Evolutionary conservation across 2,113 vertebrate species (phyloP).

Genomic region (Eudorcas thomsonii): DNA sequence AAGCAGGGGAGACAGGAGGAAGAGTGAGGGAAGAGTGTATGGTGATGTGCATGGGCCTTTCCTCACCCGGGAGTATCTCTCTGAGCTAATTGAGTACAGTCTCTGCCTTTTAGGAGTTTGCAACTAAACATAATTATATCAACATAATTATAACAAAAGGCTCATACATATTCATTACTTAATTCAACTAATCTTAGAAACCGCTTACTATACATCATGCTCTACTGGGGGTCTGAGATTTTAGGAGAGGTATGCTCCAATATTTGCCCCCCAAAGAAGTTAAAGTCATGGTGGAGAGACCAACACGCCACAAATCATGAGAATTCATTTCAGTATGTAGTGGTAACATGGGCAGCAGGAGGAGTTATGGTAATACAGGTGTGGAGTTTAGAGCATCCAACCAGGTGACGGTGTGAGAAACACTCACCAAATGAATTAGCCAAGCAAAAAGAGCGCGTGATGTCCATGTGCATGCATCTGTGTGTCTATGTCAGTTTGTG

Average conservation of each 20-base stretch:
- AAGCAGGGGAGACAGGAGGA: neutral
- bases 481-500: neutral
- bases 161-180: neutral
- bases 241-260: neutral
- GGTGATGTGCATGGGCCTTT: fast-evolving
- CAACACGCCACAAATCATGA: fast-evolving
- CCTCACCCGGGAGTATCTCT: no score
- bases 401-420: no score
- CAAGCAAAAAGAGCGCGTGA: neutral
- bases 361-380: fast-evolving
- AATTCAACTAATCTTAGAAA: neutral
- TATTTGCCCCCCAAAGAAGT: neutral
- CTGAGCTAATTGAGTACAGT: neutral
- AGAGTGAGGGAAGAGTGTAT: fast-evolving
- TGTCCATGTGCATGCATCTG: neutral
- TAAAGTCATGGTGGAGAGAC: neutral
- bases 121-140: neutral
- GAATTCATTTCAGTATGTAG: neutral
- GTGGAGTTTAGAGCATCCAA: neutral
- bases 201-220: neutral
- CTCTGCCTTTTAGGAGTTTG: neutral
- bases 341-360: fast-evolving
- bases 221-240: neutral
- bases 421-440: neutral
- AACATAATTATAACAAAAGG: neutral